phyloP scores from a whole-genome alignment of 2,888 invertebrate genomes.

The Baccha elongata region DNA sequence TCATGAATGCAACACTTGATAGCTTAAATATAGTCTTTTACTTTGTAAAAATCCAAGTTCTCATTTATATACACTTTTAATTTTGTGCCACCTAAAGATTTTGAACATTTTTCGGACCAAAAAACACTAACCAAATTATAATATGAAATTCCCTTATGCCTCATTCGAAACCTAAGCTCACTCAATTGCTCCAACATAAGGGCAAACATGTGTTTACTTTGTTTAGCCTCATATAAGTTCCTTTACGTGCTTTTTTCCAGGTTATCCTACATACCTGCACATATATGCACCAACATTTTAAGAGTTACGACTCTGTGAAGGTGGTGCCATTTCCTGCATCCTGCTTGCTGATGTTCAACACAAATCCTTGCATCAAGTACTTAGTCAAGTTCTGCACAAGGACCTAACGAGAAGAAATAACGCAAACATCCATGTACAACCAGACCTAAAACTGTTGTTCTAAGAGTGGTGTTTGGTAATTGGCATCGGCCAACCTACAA shows the following conservation, averaged over 20 bases:
- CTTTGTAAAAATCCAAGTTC: background rate
- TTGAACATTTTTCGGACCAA: constrained; percentile 5
- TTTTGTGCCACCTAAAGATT: background rate
- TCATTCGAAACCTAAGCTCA: constrained; percentile 16
- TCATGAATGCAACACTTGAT: background rate
- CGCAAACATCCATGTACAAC: constrained; percentile 44
- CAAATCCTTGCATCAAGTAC: constrained; percentile 43
- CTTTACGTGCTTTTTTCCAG: constrained; percentile 18
- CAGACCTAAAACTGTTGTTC: constrained; percentile 50
- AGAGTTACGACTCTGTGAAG: constrained; percentile 12
- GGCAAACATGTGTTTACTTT: background rate
- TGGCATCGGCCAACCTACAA: constrained; percentile 57
- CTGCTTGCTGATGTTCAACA: background rate
- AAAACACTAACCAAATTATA: background rate
- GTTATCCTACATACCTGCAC: background rate
- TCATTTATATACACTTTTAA: background rate
- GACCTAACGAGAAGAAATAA: constrained; percentile 60
- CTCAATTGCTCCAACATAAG: constrained; percentile 13
- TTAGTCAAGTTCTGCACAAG: constrained; percentile 46
- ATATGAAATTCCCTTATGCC: constrained; percentile 6
- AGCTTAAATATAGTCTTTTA: too few relatives aligned
- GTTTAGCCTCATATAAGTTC: constrained; percentile 13
- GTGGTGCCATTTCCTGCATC: constrained; percentile 11
- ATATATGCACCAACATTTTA: constrained; percentile 5
- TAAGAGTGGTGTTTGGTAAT: constrained; percentile 56